These are phyloP conservation scores for Etheostoma nigrum DNA, from an alignment of 2,797 vertebrate species.

Conservation along the genomic window DNA sequence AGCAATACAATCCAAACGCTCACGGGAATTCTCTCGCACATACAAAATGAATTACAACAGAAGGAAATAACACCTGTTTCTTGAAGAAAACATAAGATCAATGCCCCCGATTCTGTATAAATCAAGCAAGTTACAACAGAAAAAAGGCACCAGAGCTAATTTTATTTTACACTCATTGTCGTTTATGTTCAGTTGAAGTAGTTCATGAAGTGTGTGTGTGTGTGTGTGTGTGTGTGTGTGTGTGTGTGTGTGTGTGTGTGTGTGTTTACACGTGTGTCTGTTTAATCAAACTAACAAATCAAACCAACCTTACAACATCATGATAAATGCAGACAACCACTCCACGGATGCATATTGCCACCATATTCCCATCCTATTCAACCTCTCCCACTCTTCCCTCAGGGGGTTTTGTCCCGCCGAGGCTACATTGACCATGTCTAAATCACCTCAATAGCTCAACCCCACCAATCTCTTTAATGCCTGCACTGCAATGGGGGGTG, in stretches of 20 bases:
- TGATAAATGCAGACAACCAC: slow-evolving; percentile 37
- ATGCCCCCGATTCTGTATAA: slow-evolving; percentile 32
- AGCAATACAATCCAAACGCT: slow-evolving; percentile 56
- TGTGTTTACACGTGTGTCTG: background rate
- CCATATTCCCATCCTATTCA: slow-evolving; percentile 66
- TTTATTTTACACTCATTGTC: slow-evolving; percentile 47
- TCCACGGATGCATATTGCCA: slow-evolving; percentile 55
- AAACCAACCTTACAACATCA: background rate
- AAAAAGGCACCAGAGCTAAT: slow-evolving; percentile 33
- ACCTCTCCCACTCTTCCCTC: slow-evolving; percentile 56
- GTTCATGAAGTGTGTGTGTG: no score
- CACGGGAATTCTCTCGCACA: slow-evolving; percentile 27
- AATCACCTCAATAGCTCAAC: slow-evolving; percentile 86
- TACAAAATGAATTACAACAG: slow-evolving; percentile 46
- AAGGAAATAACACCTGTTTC: slow-evolving; percentile 70
- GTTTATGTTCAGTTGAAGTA: slow-evolving; percentile 18
- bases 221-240: no score
- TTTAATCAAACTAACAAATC: slow-evolving; percentile 60
- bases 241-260: no score
- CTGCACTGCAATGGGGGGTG: slow-evolving; percentile 49
- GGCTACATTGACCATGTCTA: slow-evolving; percentile 88
- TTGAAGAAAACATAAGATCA: slow-evolving; percentile 46
- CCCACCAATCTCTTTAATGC: slow-evolving; percentile 84
- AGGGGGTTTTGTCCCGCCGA: slow-evolving; percentile 76
- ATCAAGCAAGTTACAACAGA: slow-evolving; percentile 31